A percentile compares a stretch with the other conserved stretches of the same genome.
These are phyloP conservation scores for Drosophila heteroneura DNA, from an alignment of 2,888 invertebrate genomes.

Conservation along the genomic window DNA sequence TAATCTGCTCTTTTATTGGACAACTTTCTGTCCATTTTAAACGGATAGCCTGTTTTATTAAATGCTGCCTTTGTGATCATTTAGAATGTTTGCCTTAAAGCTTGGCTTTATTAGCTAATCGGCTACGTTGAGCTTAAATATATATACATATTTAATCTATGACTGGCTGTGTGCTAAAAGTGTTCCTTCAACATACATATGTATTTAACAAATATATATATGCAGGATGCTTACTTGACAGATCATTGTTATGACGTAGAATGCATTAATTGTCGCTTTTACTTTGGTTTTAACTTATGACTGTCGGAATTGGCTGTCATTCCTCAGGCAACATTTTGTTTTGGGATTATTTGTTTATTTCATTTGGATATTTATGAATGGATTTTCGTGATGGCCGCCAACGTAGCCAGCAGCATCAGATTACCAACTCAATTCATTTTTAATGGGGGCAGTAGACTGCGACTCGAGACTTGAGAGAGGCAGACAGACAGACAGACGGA, in stretches of 20 bases:
- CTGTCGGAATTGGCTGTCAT: conserved; percentile 17
- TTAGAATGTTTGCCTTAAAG: not conserved
- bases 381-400: conserved; percentile 53
- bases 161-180: not conserved
- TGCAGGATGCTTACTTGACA: not conserved
- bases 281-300: conserved; percentile 11
- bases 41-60: not conserved
- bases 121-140: not conserved
- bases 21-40: not conserved
- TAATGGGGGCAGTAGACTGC: conserved; percentile 60
- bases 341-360: conserved; percentile 22
- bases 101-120: not conserved
- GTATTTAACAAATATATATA: not conserved
- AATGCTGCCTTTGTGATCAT: not conserved
- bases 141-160: not conserved
- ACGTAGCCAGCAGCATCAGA: conserved; percentile 59
- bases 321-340: conserved; percentile 9
- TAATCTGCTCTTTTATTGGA: not conserved
- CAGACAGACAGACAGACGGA: conserved; percentile 15
- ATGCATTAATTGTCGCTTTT: not conserved
- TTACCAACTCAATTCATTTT: conserved; percentile 66
- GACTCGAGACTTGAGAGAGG: conserved; percentile 27
- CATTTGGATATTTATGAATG: conserved; percentile 56
- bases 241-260: not conserved
- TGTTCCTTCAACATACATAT: not conserved